Percentiles rank a stretch among this genome's conserved stretches.
These are phyloP conservation scores for Nanorana parkeri DNA, from an alignment of 2,113 vertebrate genomes.

Conservation along the genomic window DNA sequence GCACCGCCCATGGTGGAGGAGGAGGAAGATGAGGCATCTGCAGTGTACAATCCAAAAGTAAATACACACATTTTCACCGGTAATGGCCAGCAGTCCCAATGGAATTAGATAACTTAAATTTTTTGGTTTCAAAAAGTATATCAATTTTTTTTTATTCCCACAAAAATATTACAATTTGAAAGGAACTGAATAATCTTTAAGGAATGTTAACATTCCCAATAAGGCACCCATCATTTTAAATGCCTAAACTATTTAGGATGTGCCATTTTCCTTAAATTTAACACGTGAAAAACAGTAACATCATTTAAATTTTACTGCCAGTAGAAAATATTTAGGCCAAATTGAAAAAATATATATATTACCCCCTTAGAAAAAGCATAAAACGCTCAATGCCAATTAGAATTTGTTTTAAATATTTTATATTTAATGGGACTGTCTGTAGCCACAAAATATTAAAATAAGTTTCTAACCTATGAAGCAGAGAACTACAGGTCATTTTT, in stretches of 20 bases:
- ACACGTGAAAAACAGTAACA: background rate
- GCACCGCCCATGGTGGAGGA: constrained; percentile 97
- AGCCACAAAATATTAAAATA: constrained; percentile 99
- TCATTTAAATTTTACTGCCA: constrained; percentile 70
- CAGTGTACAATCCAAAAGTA: constrained; percentile 93
- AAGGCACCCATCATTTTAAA: constrained; percentile 61
- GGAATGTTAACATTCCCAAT: constrained; percentile 70
- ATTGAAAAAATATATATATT: constrained; percentile 64
- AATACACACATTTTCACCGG: constrained; percentile 81
- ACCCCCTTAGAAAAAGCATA: constrained; percentile 74
- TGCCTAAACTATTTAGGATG: constrained; percentile 67
- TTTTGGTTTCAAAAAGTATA: constrained; percentile 58
- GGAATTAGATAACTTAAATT: constrained; percentile 69
- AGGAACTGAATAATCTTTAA: constrained; percentile 68
- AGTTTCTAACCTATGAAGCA: constrained; percentile 99
- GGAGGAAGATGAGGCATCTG: constrained; percentile 97
- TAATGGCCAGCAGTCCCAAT: constrained; percentile 92
- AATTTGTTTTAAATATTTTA: constrained; percentile 63
- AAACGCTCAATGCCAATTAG: constrained; percentile 82
- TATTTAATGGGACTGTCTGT: constrained; percentile 93
- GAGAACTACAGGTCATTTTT: constrained; percentile 99
- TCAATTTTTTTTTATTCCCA: constrained; percentile 64
- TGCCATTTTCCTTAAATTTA: constrained; percentile 57
- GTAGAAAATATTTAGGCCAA: constrained; percentile 55
- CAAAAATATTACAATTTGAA: constrained; percentile 78